Conservation (phyloP, 2,113 vertebrate genomes). For the Hyperoodon ampullatus region DNA sequence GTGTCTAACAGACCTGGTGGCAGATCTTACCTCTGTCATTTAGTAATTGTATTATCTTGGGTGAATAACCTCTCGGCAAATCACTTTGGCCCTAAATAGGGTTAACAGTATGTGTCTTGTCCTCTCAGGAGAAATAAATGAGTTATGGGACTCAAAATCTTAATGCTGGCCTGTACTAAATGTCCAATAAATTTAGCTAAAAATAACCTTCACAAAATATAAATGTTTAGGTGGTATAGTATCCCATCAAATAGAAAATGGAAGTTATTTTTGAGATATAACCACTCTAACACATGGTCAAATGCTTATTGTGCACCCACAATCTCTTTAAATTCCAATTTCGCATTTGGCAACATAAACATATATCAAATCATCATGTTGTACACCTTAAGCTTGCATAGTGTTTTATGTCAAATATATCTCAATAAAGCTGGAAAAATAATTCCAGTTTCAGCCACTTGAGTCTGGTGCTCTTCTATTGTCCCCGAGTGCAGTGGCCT, state of each 20-base stretch:
- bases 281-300: not conserved
- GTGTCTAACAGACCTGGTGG: not conserved
- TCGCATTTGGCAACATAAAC: not conserved
- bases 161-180: not conserved
- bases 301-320: not conserved
- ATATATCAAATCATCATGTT: not conserved
- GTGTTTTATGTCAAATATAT: not conserved
- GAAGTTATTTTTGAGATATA: constrained; percentile 26
- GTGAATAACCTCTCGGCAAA: constrained; percentile 45
- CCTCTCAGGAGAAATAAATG: constrained; percentile 40
- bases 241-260: constrained; percentile 28
- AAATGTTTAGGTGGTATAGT: constrained; percentile 18
- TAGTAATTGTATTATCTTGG: constrained; percentile 5
- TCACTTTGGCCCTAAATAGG: constrained; percentile 27
- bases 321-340: constrained; percentile 27
- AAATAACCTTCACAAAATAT: constrained; percentile 57
- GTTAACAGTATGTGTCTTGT: constrained; percentile 24
- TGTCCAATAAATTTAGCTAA: constrained; percentile 53
- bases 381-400: not conserved
- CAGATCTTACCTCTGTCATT: not conserved
- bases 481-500: not conserved
- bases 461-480: not conserved
- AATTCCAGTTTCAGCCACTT: not conserved
- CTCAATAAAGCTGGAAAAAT: not conserved
- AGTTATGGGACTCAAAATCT: not conserved